These are phyloP conservation scores for Pristionchus arcanus DNA, from an alignment of 2,888 invertebrate genomes.

Conservation along the genomic window DNA sequence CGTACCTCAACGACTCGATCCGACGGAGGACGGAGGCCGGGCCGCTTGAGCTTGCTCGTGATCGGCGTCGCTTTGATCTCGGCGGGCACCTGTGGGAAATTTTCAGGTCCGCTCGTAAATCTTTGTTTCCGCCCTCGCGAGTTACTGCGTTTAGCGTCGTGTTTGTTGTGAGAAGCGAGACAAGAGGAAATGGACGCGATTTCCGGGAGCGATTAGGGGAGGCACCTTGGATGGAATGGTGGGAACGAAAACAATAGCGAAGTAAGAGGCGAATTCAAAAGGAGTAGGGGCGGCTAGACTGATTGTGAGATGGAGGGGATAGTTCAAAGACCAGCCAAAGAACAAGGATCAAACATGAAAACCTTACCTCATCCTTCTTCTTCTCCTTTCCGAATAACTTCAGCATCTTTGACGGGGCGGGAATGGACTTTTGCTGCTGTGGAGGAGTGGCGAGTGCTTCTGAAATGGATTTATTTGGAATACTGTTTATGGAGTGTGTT, in stretches of 20 bases:
- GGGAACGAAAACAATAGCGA: background rate
- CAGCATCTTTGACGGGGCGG: slow-evolving; percentile 48
- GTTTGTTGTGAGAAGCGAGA: background rate
- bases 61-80: slow-evolving; percentile 1
- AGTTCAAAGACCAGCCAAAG: background rate
- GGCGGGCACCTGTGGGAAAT: background rate
- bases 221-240: background rate
- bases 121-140: background rate
- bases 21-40: slow-evolving; percentile 23
- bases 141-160: background rate
- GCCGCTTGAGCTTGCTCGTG: slow-evolving; percentile 19
- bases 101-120: slow-evolving; percentile 6
- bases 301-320: too few relatives aligned
- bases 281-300: background rate
- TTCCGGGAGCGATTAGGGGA: background rate
- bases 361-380: slow-evolving; percentile 42
- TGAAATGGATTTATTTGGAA: background rate
- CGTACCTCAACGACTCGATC: background rate
- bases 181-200: slow-evolving; percentile 6
- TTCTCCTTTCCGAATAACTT: slow-evolving; percentile 52
- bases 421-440: slow-evolving; percentile 3
- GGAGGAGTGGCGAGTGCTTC: slow-evolving; percentile 50
- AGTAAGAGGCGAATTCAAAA: background rate
- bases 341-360: background rate
- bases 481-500: too few relatives aligned